Evolutionary conservation across 2,888 invertebrate species (phyloP).

Genomic region (Ganaspis brasiliensis): DNA sequence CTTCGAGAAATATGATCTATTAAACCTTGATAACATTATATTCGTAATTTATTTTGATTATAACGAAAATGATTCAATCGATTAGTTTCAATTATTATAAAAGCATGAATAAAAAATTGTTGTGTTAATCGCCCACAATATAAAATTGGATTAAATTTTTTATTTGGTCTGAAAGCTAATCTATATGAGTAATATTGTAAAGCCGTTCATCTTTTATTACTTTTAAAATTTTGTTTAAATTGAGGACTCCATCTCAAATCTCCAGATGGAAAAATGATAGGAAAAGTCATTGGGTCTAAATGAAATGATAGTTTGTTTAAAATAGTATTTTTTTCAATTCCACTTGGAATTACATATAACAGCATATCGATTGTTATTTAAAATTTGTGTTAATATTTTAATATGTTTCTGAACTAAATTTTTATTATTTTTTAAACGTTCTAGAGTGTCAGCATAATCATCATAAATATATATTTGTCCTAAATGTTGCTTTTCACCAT

Average conservation of each 20-base stretch:
- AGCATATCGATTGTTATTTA: slow-evolving; percentile 31
- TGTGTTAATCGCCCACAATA: no score
- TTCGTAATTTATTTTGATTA: neutral
- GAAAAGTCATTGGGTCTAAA: no score
- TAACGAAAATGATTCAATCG: neutral
- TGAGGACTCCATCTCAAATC: no score
- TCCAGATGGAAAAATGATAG: no score
- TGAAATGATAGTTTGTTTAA: neutral
- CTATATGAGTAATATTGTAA: no score
- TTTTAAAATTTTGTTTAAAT: no score
- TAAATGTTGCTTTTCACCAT: neutral
- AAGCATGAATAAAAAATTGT: neutral
- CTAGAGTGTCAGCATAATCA: no score
- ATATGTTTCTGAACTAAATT: slow-evolving; percentile 23
- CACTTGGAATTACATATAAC: neutral
- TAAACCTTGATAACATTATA: neutral
- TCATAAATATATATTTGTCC: slow-evolving; percentile 18
- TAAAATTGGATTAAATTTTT: no score
- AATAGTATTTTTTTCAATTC: neutral
- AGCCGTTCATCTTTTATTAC: no score
- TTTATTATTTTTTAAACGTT: slow-evolving; percentile 23
- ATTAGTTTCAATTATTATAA: neutral
- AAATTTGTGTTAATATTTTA: no score
- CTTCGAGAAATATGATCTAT: no score
- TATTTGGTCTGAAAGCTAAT: no score